phyloP scores from a whole-genome alignment of 2,888 invertebrate species.

The Urechis unicinctus region DNA sequence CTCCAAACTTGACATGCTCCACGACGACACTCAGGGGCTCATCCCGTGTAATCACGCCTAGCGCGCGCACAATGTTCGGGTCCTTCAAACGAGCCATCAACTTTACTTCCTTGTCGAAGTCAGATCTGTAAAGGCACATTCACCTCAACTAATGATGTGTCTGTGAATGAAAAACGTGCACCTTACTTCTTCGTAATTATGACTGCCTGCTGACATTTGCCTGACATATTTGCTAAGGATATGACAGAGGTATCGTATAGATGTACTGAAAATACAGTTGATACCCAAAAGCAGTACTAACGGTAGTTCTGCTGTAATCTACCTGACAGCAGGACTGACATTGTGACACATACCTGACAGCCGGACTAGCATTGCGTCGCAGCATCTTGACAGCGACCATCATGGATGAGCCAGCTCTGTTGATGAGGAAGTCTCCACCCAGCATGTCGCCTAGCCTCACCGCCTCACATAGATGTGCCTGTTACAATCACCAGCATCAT shows the following conservation, averaged over 20 bases:
- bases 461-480: background rate
- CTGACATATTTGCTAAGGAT: no score
- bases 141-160: background rate
- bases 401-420: no score
- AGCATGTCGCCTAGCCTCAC: conserved; percentile 42
- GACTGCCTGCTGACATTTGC: no score
- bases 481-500: background rate
- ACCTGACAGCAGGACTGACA: background rate
- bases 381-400: conserved; percentile 83
- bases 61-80: conserved; percentile 73
- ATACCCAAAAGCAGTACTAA: no score
- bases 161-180: background rate
- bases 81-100: conserved; percentile 78
- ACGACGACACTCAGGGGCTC: conserved; percentile 84
- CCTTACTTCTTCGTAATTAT: no score
- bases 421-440: no score
- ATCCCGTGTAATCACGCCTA: conserved; percentile 73
- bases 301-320: no score
- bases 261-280: no score
- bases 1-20: conserved; percentile 81
- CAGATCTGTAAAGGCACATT: conserved; percentile 58
- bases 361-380: conserved; percentile 67
- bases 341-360: conserved; percentile 60
- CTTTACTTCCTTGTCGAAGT: conserved; percentile 80
- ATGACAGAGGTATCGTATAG: no score